Evolutionary conservation across 2,113 vertebrate genomes (phyloP), one percentile per base, ranked within the genome.

Genomic region (Amblyopsis rosae): DNA sequence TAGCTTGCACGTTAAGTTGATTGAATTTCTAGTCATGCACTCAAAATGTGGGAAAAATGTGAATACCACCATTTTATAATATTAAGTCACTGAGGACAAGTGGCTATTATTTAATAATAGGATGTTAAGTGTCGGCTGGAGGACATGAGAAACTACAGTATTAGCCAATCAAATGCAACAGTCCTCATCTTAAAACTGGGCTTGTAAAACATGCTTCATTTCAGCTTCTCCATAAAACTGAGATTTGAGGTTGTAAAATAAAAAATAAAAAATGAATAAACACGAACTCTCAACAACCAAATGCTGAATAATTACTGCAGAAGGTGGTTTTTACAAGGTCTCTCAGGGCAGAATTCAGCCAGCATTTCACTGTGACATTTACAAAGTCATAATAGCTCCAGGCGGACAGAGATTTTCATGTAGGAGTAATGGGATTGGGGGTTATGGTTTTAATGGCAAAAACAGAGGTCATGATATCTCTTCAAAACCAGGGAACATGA

Each of bases 131-230:
- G 57, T 50, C 0, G 15, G 17, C 54, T 53, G 49, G 51, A 65
- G 68, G 65, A 72, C 55, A 70, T 74, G 68, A 32, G 61, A 75
- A 80, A 47, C 10, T 41, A 7, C 50, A 13, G 3, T 73, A 77
- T 76, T 68, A 77, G 75, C 73, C 64, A 69, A 72, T 26, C 61
- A 63, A n/a, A 41, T 12, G 58, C 32, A 59, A 72, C 59, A 17
- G 64, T 50, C 64, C 7, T 51, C 57, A 55, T 78, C 33, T 61
- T 66, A 72, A 71, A 76, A 65, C 35, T 57, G 76, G 59, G 60
- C 63, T 65, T 73, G 55, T 71, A 73, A 86, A 76, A 68, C 59
- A 68, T 8, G 51, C 13, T 73, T 77, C 67, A 41, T 63, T 62
- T 74, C 79, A 65, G 19, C 56, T 62, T 59, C 41, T 3, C 46